Evolutionary conservation across 1,140 invertebrate species (phyloP).

Genomic region (Trachymyrmex septentrionalis): DNA sequence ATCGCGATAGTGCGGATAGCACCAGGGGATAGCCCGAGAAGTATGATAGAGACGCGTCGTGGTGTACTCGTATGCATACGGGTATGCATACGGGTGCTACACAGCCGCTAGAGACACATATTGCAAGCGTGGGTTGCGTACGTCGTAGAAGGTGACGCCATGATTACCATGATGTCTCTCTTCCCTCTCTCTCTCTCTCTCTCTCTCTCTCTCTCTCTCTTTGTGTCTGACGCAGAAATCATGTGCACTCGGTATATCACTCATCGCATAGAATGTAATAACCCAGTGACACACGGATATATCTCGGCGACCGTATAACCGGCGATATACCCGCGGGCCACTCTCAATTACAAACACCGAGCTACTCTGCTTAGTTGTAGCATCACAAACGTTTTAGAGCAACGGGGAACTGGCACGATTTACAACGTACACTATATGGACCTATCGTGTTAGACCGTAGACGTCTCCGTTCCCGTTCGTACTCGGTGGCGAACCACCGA

Average conservation of each 20-base stretch:
- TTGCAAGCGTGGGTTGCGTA: neutral
- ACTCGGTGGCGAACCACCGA: neutral
- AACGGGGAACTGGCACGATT: slow-evolving; percentile 37
- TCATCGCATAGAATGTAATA: slow-evolving; percentile 59
- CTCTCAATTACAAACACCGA: slow-evolving; percentile 58
- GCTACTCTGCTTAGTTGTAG: slow-evolving; percentile 50
- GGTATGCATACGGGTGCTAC: neutral
- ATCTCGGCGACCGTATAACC: slow-evolving; percentile 53
- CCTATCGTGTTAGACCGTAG: slow-evolving; percentile 21
- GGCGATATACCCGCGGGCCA: slow-evolving; percentile 40
- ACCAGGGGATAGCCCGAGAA: slow-evolving; percentile 29
- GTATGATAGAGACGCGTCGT: slow-evolving; percentile 36
- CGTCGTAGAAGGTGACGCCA: slow-evolving; percentile 31
- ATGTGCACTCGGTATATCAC: slow-evolving; percentile 48
- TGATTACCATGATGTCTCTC: slow-evolving; percentile 21
- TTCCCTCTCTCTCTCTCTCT: neutral
- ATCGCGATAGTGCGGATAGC: slow-evolving; percentile 62
- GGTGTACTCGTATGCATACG: slow-evolving; percentile 5
- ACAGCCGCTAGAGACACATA: slow-evolving; percentile 6
- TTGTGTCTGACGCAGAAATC: slow-evolving; percentile 23
- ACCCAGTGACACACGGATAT: slow-evolving; percentile 55
- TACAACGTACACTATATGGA: slow-evolving; percentile 38
- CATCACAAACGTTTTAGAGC: slow-evolving; percentile 61
- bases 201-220: neutral
- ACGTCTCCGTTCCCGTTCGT: neutral